These are phyloP conservation scores for Phymatocera aterrima DNA, from an alignment of 2,888 invertebrate species.

Conservation along the genomic window DNA sequence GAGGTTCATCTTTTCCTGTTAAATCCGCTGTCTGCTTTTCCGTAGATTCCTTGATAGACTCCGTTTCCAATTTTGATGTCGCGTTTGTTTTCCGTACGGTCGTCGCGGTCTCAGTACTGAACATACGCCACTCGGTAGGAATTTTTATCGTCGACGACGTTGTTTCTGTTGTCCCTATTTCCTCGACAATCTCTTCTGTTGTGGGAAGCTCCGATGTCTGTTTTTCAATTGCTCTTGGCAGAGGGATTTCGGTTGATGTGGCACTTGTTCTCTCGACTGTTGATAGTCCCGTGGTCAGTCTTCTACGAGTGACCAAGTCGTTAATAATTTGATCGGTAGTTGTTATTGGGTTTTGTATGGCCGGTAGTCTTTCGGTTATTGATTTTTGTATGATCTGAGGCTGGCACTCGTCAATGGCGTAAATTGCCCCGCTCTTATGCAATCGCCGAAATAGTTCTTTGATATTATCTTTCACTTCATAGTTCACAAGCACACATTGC, in stretches of 20 bases:
- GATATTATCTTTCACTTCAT: slow-evolving; percentile 45
- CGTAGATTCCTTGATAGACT: not conserved
- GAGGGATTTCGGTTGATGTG: not conserved
- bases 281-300: not conserved
- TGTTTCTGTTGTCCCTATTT: not conserved
- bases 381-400: not conserved
- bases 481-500: slow-evolving; percentile 47
- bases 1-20: not conserved
- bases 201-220: not conserved
- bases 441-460: slow-evolving; percentile 24
- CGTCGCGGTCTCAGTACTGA: not conserved
- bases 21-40: not conserved
- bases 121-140: not conserved
- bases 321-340: not conserved
- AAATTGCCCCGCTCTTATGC: not conserved
- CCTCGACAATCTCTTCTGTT: not conserved
- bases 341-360: not conserved
- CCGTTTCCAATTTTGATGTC: not conserved
- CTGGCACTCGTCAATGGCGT: not conserved
- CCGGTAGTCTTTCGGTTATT: too few relatives aligned
- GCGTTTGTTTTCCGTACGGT: not conserved
- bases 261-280: not conserved
- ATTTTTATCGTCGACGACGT: not conserved
- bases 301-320: too few relatives aligned
- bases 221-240: not conserved